Base-by-base conservation (phyloP, 2,797 vertebrate genomes). In the Chaunax sp. region DNA sequence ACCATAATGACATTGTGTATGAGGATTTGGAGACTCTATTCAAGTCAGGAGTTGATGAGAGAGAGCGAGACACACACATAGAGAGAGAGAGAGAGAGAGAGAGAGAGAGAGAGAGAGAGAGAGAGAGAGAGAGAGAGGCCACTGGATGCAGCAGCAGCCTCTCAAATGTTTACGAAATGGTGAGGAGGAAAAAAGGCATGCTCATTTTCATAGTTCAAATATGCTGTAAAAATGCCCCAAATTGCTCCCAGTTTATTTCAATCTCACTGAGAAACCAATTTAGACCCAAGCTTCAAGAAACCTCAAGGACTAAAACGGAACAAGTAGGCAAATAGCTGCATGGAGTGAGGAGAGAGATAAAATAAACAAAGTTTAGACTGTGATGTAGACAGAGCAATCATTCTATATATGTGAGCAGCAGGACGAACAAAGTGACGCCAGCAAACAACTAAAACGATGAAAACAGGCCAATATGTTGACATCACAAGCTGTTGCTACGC, bases 201-300 rank as follows among this genome's bases (percentile, higher is more conserved):
- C 70, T 80, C 75, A 47, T 87, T 86, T 85, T 78, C 25, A 49
- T 64, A 51, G 59, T 78, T 83, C 74, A 89, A 84, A 83, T 87
- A 83, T 75, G 78, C 74, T 59, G 68, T 85, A 80, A 85, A 91
- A 84, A 81, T 72, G 75, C 85, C 81, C 87, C 74, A 76, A 86
- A 91, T 77, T 81, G 67, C 80, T 77, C 72, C 50, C 8, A 30
- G 86, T 85, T 87, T 90, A 88, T 92, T 91, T 92, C 64, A 59
- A 74, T 77, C 81, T 78, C 72, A 67, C 78, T 78, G 73, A 81
- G 75, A 83, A 88, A 80, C 87, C 52, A 84, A 89, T 90, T 84
- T 83, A 83, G 83, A 86, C 76, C 51, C 78, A 64, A 75, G 71
- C 64, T 67, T 84, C 75, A 69, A 85, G 69, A 82, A 83, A 89